Evolutionary conservation across 2,888 invertebrate genomes (phyloP).

Genomic region (Leptodirus hochenwartii): DNA sequence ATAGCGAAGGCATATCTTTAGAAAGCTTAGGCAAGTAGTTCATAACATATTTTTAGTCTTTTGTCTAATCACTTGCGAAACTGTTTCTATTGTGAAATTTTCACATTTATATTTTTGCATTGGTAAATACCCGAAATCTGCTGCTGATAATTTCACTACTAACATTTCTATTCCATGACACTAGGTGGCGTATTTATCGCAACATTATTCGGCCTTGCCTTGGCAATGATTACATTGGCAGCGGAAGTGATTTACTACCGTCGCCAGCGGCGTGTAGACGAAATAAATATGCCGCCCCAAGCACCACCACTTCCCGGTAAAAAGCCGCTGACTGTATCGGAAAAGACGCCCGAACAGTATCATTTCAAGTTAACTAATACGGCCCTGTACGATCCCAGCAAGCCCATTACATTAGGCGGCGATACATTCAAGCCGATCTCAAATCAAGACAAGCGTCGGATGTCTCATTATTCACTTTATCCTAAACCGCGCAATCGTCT

Average conservation of each 20-base stretch:
- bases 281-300: too few relatives aligned
- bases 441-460: slow-evolving; percentile 14
- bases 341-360: slow-evolving; percentile 8
- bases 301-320: slow-evolving; percentile 9
- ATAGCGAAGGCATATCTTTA: slow-evolving; percentile 73
- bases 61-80: neutral
- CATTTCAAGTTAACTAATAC: slow-evolving; percentile 4
- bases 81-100: neutral
- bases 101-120: neutral
- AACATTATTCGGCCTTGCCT: slow-evolving; percentile 62
- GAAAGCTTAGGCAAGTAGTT: slow-evolving; percentile 56
- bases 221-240: slow-evolving; percentile 69
- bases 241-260: slow-evolving; percentile 68
- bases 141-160: neutral
- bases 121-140: neutral
- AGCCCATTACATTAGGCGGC: slow-evolving; percentile 8
- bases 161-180: slow-evolving; percentile 13
- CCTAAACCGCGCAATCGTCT: slow-evolving; percentile 19
- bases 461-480: slow-evolving; percentile 20
- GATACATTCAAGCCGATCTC: slow-evolving; percentile 11
- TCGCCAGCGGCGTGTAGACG: slow-evolving; percentile 22
- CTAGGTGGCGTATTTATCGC: slow-evolving; percentile 81
- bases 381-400: slow-evolving; percentile 7
- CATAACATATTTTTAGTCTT: slow-evolving; percentile 3
- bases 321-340: slow-evolving; percentile 12